Base-by-base conservation (phyloP, 2,888 invertebrate genomes). In the Drosophila leonis region DNA sequence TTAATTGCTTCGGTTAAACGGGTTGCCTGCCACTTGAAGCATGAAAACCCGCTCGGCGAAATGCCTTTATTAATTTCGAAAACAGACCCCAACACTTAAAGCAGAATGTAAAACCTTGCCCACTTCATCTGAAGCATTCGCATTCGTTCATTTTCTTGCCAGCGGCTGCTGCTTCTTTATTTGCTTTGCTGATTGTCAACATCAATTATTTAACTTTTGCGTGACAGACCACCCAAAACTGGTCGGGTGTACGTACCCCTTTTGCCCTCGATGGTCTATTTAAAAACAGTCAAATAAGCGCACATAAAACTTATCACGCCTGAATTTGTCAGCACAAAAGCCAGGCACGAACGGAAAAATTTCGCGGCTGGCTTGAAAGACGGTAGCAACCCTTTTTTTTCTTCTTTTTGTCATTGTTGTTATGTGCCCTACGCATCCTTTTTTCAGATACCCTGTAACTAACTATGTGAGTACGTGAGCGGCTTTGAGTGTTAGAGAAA, bases 271-370 rank as follows among this genome's bases (percentile, higher is more conserved):
- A 63, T 75, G 79, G 90, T 89, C 86, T 86, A 86, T 86, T 86
- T 85, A 85, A 89, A 86, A 88, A 89, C 90, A 86, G 88, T 89
- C 83, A 89, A 86, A 87, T 86, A 86, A 86, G 88, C 90, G 86
- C 86, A 87, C 85, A 84, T 86, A 82, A 90, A 89, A 91, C 86
- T 90, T 90, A 87, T 82, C 88, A 89, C 90, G 91, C 86, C 91
- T 90, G 90, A 91, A 91, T 90, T 91, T 91, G 90, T 91, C 91
- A 91, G 90, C 83, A 90, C 77, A 88, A 90, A 90, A 82, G 86
- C 73, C 86, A 65, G 64, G 65, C 71, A 69, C 60, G 65, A 72
- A 54, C 39, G 44, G 35, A 64, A 61, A 70, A 78, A 77, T 55
- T 41, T 57, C 72, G 67, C 69, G 72, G 65, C 60, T 52, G 65